Evolutionary conservation across 2,113 vertebrate genomes (phyloP).

Genomic region (Oncorhynchus kisutch): DNA sequence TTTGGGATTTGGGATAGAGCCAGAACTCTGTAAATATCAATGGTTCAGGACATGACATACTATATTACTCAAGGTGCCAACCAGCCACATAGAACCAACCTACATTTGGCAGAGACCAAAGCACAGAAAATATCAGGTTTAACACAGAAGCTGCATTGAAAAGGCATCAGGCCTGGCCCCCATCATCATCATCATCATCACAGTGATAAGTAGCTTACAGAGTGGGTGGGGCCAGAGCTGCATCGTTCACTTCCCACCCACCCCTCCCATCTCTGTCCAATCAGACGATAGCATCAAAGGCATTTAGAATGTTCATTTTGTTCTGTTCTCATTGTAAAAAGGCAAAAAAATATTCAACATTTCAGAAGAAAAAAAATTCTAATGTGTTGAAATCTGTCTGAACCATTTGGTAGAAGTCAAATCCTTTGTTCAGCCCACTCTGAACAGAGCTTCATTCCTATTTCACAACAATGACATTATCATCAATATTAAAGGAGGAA

Average conservation of each 20-base stretch:
- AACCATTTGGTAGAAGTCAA: neutral
- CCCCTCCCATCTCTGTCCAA: slow-evolving; percentile 1
- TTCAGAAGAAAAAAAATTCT: neutral
- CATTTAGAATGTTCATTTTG: slow-evolving; percentile 25
- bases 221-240: slow-evolving; percentile 37
- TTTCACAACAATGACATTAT: neutral
- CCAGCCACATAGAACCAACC: slow-evolving; percentile 4
- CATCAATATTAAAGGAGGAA: neutral
- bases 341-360: slow-evolving; percentile 8
- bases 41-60: neutral
- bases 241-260: slow-evolving; percentile 31
- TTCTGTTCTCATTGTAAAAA: slow-evolving; percentile 31
- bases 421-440: neutral
- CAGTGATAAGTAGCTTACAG: slow-evolving; percentile 39
- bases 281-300: slow-evolving; percentile 33
- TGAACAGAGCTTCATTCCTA: neutral
- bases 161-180: slow-evolving; percentile 46
- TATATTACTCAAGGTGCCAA: neutral
- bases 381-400: neutral
- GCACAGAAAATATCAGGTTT: neutral
- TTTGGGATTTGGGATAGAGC: neutral
- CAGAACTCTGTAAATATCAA: neutral
- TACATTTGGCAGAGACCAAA: neutral
- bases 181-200: slow-evolving; percentile 44
- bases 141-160: slow-evolving; percentile 38